A percentile compares a stretch with the other conserved stretches of the same genome.
phyloP scores from a whole-genome alignment of 2,113 vertebrate genomes.

The Leptosomus discolor region DNA sequence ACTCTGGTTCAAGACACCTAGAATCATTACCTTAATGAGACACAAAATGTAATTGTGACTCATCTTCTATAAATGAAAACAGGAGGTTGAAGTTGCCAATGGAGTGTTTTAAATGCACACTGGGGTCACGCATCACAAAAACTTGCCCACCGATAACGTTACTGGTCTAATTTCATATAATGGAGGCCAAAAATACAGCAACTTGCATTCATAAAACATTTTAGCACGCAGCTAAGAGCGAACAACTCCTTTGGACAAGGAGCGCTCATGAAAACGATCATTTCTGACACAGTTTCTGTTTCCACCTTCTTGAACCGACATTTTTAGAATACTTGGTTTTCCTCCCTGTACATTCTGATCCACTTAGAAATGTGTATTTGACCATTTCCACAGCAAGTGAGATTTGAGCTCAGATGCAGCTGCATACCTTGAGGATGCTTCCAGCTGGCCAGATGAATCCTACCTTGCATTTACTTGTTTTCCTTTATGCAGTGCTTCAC shows the following conservation, averaged over 20 bases:
- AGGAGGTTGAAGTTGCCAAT: neutral
- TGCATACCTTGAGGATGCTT: slow-evolving; percentile 4
- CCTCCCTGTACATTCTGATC: neutral
- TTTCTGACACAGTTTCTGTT: neutral
- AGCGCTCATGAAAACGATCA: neutral
- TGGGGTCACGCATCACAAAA: neutral
- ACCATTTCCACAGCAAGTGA: neutral
- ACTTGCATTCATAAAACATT: neutral
- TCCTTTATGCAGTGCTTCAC: neutral
- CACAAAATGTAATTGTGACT: neutral
- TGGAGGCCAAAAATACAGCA: neutral
- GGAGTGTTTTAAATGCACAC: neutral
- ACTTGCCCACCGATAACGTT: neutral
- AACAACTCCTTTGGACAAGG: neutral
- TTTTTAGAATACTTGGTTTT: neutral
- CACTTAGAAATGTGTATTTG: slow-evolving; percentile 21
- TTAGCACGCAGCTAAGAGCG: neutral
- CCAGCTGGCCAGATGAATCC: neutral
- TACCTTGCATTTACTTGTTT: neutral
- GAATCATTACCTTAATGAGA: neutral
- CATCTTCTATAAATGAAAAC: neutral
- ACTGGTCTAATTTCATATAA: neutral
- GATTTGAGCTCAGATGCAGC: neutral
- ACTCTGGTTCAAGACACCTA: neutral
- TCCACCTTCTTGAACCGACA: neutral